Evolutionary conservation across 2,113 vertebrate species (phyloP).

Genomic region (Triplophysa rosa): DNA sequence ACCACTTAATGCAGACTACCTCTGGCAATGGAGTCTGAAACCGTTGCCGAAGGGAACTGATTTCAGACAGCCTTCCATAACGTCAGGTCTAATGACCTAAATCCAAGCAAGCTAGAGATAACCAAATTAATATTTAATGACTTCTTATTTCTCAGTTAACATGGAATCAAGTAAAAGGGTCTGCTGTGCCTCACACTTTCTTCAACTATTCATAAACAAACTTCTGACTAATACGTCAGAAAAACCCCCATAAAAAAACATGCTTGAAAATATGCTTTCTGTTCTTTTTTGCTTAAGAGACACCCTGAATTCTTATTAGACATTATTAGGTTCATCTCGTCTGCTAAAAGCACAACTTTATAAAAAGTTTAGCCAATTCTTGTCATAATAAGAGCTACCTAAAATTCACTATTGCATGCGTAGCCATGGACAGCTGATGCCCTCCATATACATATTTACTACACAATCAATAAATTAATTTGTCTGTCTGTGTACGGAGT

Average conservation of each 20-base stretch:
- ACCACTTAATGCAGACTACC: background rate
- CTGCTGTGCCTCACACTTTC: background rate
- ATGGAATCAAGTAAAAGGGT: conserved; percentile 2
- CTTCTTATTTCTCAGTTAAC: too few species aligned
- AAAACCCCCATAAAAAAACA: too few species aligned
- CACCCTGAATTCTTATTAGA: too few species aligned
- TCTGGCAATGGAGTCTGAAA: background rate
- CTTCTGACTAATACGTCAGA: conserved; percentile 20
- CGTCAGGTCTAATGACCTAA: too few species aligned
- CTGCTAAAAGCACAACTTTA: too few species aligned
- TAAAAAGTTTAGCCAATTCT: background rate
- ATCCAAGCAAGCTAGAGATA: too few species aligned
- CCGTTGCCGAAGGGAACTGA: too few species aligned
- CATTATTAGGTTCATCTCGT: too few species aligned
- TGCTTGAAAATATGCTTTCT: too few species aligned
- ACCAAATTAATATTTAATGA: too few species aligned
- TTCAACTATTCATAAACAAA: background rate
- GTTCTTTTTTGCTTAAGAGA: too few species aligned
- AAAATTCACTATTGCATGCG: background rate
- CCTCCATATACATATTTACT: background rate
- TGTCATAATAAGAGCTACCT: background rate
- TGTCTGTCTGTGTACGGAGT: background rate
- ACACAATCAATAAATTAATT: conserved; percentile 28
- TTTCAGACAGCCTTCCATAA: too few species aligned
- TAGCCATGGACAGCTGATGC: background rate